Conservation (phyloP, 2,888 invertebrate genomes). For the Lepidocyrtinus sp. region DNA sequence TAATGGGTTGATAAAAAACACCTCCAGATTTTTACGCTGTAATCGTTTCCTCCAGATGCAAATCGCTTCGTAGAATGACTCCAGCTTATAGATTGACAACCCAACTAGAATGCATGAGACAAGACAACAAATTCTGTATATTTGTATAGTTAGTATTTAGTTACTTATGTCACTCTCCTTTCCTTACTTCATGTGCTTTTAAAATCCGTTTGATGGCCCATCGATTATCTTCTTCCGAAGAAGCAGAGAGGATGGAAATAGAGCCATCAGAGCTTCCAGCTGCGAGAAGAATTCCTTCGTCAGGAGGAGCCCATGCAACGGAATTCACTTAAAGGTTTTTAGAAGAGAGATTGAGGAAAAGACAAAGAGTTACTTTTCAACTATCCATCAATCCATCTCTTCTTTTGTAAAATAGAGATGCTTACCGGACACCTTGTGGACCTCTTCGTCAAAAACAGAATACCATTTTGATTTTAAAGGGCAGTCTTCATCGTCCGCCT, state of each 20-base stretch:
- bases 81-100: conserved; percentile 97
- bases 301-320: conserved; percentile 96
- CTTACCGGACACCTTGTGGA: conserved; percentile 91
- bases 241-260: conserved; percentile 89
- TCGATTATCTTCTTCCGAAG: conserved; percentile 80
- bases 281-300: conserved; percentile 92
- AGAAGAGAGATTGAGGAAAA: conserved; percentile 32
- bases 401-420: too few relatives aligned
- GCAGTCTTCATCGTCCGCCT: conserved; percentile 84
- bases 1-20: conserved; percentile 22
- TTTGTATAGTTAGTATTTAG: not conserved
- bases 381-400: too few relatives aligned
- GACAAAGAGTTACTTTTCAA: conserved; percentile 9
- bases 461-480: conserved; percentile 95
- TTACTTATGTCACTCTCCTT: too few relatives aligned
- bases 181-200: conserved; percentile 88
- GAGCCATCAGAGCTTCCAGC: conserved; percentile 99
- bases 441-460: conserved; percentile 92
- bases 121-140: not conserved
- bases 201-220: conserved; percentile 96
- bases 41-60: conserved; percentile 98
- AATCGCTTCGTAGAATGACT: conserved; percentile 89
- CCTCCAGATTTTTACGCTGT: conserved; percentile 89
- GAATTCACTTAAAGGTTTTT: too few relatives aligned
- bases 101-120: conserved; percentile 77